These are phyloP conservation scores for Acridotheres tristis DNA, from an alignment of 2,797 vertebrate species.

Conservation along the genomic window DNA sequence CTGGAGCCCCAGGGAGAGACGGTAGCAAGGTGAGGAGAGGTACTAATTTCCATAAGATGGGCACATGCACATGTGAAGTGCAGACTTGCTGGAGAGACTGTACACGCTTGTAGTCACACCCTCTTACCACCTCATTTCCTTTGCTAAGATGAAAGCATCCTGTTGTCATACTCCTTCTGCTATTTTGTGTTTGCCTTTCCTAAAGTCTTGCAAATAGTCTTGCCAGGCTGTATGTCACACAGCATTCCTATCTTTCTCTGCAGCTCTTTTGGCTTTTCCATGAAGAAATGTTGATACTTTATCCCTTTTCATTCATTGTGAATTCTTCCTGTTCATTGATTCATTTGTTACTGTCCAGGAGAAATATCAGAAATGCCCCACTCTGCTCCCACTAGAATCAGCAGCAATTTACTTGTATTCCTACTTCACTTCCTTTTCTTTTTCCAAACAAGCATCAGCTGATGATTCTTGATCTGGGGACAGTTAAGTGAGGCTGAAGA, in stretches of 20 bases:
- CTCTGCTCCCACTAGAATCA: neutral
- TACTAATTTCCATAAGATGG: neutral
- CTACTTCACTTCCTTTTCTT: neutral
- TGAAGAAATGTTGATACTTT: neutral
- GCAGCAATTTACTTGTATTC: neutral
- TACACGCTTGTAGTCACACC: neutral
- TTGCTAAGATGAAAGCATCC: neutral
- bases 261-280: neutral
- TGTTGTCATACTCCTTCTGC: neutral
- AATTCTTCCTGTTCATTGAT: neutral
- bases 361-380: neutral
- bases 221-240: neutral
- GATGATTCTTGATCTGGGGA: neutral
- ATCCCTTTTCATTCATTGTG: neutral
- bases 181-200: neutral
- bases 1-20: constrained; percentile 90
- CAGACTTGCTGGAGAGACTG: neutral
- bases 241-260: neutral
- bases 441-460: neutral
- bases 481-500: neutral
- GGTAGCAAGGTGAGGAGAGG: constrained; percentile 86
- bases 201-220: neutral
- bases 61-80: neutral
- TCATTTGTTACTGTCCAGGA: neutral
- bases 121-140: neutral